Evolutionary conservation across 2,888 invertebrate species (phyloP).

Genomic region (Cryptus armator): DNA sequence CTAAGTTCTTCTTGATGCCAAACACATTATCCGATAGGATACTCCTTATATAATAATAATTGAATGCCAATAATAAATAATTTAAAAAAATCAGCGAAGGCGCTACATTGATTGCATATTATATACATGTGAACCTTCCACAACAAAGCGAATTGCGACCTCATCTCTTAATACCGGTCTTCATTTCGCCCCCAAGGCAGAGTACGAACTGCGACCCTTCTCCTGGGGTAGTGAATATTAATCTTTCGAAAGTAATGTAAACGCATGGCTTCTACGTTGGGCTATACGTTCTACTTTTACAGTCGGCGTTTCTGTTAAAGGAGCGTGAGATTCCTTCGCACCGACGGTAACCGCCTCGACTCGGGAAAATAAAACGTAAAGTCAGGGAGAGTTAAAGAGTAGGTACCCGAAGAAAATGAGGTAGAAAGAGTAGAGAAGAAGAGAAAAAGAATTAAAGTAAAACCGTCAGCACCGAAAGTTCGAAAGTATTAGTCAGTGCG

Average conservation of each 20-base stretch:
- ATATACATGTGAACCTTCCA: too few species aligned
- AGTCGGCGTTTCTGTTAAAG: neutral
- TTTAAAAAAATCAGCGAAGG: too few species aligned
- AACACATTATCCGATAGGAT: too few species aligned
- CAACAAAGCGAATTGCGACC: too few species aligned
- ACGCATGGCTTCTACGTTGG: slow-evolving; percentile 36
- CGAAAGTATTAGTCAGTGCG: slow-evolving; percentile 40
- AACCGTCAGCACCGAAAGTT: slow-evolving; percentile 50
- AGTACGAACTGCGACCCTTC: neutral
- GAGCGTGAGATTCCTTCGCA: slow-evolving; percentile 4
- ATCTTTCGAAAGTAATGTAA: slow-evolving; percentile 52
- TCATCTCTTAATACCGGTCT: too few species aligned
- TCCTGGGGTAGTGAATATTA: slow-evolving; percentile 30
- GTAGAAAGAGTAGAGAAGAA: slow-evolving; percentile 17
- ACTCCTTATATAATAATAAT: too few species aligned
- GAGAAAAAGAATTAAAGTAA: slow-evolving; percentile 30
- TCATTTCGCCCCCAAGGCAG: neutral
- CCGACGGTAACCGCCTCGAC: slow-evolving; percentile 22
- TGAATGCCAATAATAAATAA: too few species aligned
- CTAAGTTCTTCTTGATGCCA: too few species aligned
- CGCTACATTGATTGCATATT: too few species aligned
- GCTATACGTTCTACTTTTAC: neutral
- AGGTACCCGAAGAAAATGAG: slow-evolving; percentile 16
- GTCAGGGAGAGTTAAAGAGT: slow-evolving; percentile 19
- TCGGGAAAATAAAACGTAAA: slow-evolving; percentile 21